Base-by-base conservation (phyloP, 2,888 invertebrate genomes). In the Himalopsyche tibetana region DNA sequence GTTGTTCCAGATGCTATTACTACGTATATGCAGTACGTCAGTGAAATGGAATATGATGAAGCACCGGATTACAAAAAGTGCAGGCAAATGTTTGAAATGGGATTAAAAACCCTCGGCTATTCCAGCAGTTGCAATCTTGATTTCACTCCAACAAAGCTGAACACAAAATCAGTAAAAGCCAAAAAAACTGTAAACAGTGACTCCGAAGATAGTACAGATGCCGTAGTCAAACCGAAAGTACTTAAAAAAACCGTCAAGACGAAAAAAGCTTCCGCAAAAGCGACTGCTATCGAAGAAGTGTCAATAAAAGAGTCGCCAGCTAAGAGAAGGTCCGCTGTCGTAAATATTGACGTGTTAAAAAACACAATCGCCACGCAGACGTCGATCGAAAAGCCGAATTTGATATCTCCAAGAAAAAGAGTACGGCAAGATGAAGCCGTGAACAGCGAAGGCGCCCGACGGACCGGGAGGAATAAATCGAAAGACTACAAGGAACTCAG, bases 11-110 rank as follows among this genome's bases (percentile, higher is more conserved):
- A 92, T 83, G 93, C 94, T 28, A 91, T 96, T 0, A 91, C 92
- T 15, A 94, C 95, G 83, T 96, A 94, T 90, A 93, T 97, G 89
- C 94, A 95, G 87, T 95, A 96, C 90, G 94, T 97, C 5, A 93
- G 94, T 82, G 93, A 94, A 63, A 89, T 98, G 89, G 93, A 95
- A 88, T 96, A 96, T 89, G 94, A 96, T 89, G 95, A 95, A 28
- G 91, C 91, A 17, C 97, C 97, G 0, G 95, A 97, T 90, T 98
- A 97, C 90, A 92, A 94, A 0, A 95, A 95, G 90, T 95, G 96
- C 88, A 93, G 94, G 19, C 93, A 94, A 87, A 92, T 96, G 19
- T 95, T 98, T 88, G 91, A 92, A 40, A 91, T 91, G 79, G 97
- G 95, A 17, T 91, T 98, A 0, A 95, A 96, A 90, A 91, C 93